These are phyloP conservation scores for Lacerta bilineata DNA, from an alignment of 2,797 vertebrate species.

Conservation along the genomic window DNA sequence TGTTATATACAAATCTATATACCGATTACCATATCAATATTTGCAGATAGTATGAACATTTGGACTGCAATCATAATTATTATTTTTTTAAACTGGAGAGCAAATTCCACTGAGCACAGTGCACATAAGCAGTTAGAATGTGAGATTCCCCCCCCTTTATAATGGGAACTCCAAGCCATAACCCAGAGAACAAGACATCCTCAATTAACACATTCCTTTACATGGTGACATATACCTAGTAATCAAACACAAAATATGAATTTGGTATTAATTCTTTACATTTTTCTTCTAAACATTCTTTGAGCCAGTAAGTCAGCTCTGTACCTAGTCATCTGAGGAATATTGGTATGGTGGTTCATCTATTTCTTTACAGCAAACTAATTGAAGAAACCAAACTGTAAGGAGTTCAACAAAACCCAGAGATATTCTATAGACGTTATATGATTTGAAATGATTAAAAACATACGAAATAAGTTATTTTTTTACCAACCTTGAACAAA, in stretches of 20 bases:
- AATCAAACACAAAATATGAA: background rate
- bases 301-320: background rate
- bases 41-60: background rate
- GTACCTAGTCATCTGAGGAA: background rate
- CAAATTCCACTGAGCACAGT: background rate
- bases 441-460: background rate
- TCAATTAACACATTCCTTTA: background rate
- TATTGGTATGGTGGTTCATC: background rate
- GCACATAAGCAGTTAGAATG: background rate
- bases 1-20: background rate
- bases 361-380: background rate
- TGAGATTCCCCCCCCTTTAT: background rate
- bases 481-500: background rate
- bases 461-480: background rate
- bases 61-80: background rate
- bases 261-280: background rate
- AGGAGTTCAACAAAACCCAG: background rate
- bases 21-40: background rate
- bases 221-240: background rate
- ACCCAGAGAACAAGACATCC: too few species aligned
- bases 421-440: background rate
- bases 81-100: background rate
- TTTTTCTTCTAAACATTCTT: background rate
- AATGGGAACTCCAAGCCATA: too few species aligned
- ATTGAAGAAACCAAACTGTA: background rate